Evolutionary conservation across 2,888 invertebrate species (phyloP), one percentile per base, ranked within the genome.

Genomic region (Aspidiotus rigidus): DNA sequence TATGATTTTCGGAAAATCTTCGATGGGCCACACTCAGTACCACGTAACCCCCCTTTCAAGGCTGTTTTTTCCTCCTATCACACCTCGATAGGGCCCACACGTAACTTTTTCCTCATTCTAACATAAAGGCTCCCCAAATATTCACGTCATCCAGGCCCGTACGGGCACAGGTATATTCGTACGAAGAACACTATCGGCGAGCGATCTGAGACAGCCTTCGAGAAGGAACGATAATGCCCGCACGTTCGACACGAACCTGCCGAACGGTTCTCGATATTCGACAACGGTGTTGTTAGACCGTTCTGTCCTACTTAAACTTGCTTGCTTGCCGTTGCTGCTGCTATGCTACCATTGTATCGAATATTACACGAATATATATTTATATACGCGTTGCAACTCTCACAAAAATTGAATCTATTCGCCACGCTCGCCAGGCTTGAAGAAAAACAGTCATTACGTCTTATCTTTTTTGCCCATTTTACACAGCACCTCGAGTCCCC

Each of bases 251-350:
- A 13, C 59, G 59, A 59, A 39, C 59, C 28, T 28, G 49, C 59
- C 59, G 13, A 49, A n/a, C 67, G 67, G 9, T 57, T 66, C 66
- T 66, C 59, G 57, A 28, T 59, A 44, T 59, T 66, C 59, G 57
- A 56, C 64, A 39, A 17, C 67, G 67, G n/a, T 57, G 60, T 28
- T 28, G 28, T 59, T 57, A 59, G 59, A 67, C 67, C 67, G 67
- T 67, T 67, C 57, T 67, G 67, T 67, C 67, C 67, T 67, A 67
- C 67, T 67, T 67, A 67, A 49, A 64, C 55, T 64, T 55, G 64
- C 64, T 49, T 15, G n/a, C 56, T 55, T 2, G 56, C 56, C 56
- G 56, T 17, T 56, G 40, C 44, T 40, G 60, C 10, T 60, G 6
- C 60, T 28, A 62, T 40, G 60, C 10, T 60, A 13, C 60, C 60